Evolutionary conservation across 2,113 vertebrate genomes (phyloP).

Genomic region (Amphiprion percula): DNA sequence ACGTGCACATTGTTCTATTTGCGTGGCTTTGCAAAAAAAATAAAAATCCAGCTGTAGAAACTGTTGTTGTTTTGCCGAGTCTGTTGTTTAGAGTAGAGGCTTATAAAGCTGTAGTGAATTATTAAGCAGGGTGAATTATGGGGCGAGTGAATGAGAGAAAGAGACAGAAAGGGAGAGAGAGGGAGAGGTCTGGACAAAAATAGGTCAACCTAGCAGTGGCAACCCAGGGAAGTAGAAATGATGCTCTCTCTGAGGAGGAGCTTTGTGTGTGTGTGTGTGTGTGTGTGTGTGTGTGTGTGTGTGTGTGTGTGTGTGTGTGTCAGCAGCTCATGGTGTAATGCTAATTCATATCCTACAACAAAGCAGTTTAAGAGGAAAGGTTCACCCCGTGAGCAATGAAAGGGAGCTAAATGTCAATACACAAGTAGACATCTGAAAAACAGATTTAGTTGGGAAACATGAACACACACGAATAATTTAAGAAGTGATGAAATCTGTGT

Average conservation of each 20-base stretch:
- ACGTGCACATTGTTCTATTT: conserved; percentile 32
- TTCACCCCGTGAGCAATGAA: conserved; percentile 37
- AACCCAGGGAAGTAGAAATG: conserved; percentile 82
- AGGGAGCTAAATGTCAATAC: conserved; percentile 48
- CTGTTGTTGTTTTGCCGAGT: conserved; percentile 58
- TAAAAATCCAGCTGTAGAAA: conserved; percentile 39
- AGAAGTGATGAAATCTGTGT: not conserved
- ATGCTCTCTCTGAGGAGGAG: conserved; percentile 78
- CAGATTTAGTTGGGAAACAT: conserved; percentile 15
- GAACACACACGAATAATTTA: conserved; percentile 1
- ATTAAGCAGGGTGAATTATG: conserved; percentile 84
- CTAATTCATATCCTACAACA: conserved; percentile 64
- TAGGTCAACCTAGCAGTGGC: conserved; percentile 84
- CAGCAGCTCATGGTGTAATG: conserved; percentile 58
- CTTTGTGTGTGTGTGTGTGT: conserved; percentile 54
- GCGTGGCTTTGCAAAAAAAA: conserved; percentile 24
- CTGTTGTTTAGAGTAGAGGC: conserved; percentile 65
- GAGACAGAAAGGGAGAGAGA: conserved; percentile 45
- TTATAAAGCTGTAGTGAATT: conserved; percentile 81
- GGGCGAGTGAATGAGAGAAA: conserved; percentile 59
- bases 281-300: conserved; percentile 49
- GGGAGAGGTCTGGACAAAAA: conserved; percentile 80
- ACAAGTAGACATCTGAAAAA: conserved; percentile 17
- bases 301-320: conserved; percentile 42
- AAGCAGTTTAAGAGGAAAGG: conserved; percentile 63